phyloP scores from a whole-genome alignment of 2,113 vertebrate genomes.

The Cephalopholis sonnerati region DNA sequence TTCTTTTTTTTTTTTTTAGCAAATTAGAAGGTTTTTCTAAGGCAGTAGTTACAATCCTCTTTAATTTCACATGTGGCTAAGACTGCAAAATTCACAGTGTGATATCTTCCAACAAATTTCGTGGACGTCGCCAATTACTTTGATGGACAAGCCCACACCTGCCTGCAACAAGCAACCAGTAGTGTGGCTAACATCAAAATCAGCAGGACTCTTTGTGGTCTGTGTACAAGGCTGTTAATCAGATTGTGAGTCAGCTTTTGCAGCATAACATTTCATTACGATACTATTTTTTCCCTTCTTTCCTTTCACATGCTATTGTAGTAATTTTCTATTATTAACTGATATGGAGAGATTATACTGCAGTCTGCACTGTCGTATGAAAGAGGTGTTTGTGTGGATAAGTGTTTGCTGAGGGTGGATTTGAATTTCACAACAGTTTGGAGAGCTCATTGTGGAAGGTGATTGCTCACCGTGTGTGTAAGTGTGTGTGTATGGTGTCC shows the following conservation, averaged over 20 bases:
- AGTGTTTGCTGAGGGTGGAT: slow-evolving; percentile 37
- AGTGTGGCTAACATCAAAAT: slow-evolving; percentile 13
- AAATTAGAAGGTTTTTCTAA: neutral
- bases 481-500: slow-evolving; percentile 41
- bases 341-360: slow-evolving; percentile 14
- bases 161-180: slow-evolving; percentile 16
- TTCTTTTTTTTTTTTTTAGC: neutral
- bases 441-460: slow-evolving; percentile 43
- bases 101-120: slow-evolving; percentile 35
- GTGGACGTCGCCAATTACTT: slow-evolving; percentile 1
- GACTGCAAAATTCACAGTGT: slow-evolving; percentile 20
- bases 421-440: slow-evolving; percentile 64
- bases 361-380: neutral
- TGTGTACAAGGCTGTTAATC: slow-evolving; percentile 13
- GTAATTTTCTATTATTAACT: slow-evolving; percentile 17
- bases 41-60: neutral
- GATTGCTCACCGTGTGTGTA: slow-evolving; percentile 43
- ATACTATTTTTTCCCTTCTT: neutral
- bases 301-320: neutral
- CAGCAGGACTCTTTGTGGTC: slow-evolving; percentile 15
- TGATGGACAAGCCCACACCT: slow-evolving; percentile 56
- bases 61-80: slow-evolving; percentile 6
- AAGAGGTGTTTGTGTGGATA: slow-evolving; percentile 41
- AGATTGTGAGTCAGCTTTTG: slow-evolving; percentile 1
- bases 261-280: neutral